These are phyloP conservation scores for Equus przewalskii DNA, from an alignment of 2,113 vertebrate genomes.

Conservation along the genomic window DNA sequence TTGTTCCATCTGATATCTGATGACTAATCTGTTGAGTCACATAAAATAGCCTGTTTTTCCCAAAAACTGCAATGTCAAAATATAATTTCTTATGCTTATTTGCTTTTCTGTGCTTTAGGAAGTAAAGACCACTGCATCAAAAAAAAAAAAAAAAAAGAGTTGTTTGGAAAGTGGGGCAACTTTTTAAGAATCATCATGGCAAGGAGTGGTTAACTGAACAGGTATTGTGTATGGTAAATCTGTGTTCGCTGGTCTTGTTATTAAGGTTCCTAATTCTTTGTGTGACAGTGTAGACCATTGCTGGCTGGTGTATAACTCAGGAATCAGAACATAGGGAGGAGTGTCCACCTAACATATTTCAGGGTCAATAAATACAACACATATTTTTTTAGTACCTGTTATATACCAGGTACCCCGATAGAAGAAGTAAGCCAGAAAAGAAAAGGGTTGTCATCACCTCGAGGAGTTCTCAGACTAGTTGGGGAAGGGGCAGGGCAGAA, in stretches of 20 bases:
- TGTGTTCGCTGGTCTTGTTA: background rate
- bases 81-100: conserved; percentile 18
- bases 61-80: conserved; percentile 23
- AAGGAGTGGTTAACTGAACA: background rate
- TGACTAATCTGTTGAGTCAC: background rate
- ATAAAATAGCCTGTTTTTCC: background rate
- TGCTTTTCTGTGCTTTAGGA: background rate
- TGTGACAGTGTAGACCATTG: background rate
- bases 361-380: background rate
- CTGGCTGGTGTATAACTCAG: background rate
- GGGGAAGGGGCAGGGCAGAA: background rate
- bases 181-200: background rate
- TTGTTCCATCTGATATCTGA: background rate
- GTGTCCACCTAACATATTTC: background rate
- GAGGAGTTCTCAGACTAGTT: background rate
- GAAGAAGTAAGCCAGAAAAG: background rate
- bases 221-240: background rate
- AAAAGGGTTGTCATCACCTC: background rate
- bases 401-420: background rate
- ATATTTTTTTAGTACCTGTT: background rate
- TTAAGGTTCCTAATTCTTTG: background rate
- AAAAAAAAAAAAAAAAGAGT: background rate
- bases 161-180: background rate
- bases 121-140: background rate
- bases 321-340: background rate